Conservation (phyloP, 2,888 invertebrate species). For the Orgyia antiqua region DNA sequence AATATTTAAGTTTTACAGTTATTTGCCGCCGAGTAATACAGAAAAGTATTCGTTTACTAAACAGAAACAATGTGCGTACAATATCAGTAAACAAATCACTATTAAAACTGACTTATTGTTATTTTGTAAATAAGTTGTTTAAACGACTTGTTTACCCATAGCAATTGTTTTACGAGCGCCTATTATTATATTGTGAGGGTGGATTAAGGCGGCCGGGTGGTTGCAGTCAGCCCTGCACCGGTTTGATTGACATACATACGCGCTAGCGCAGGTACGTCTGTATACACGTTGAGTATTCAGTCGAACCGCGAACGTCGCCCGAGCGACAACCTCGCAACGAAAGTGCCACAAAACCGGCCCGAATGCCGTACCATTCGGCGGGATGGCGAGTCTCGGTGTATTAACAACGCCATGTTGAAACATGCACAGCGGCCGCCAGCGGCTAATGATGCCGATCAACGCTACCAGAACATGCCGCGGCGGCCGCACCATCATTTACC, state of each 20-base stretch:
- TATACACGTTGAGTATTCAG: conserved; percentile 29
- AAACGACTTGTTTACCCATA: conserved; percentile 15
- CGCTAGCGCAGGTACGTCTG: conserved; percentile 45
- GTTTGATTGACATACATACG: conserved; percentile 61
- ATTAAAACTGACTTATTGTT: background rate
- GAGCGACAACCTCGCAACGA: conserved; percentile 39
- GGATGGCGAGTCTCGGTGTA: conserved; percentile 63
- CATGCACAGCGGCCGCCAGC: conserved; percentile 81
- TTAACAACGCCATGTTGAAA: conserved; percentile 82
- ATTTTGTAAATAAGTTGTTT: conserved; percentile 18
- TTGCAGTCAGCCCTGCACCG: conserved; percentile 38
- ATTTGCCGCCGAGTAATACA: too few relatives aligned
- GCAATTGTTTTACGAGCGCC: conserved; percentile 20
- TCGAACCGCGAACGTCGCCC: conserved; percentile 48
- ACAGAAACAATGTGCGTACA: background rate
- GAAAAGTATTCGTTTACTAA: background rate
- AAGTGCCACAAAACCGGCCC: conserved; percentile 38
- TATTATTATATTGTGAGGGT: conserved; percentile 45
- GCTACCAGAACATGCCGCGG: conserved; percentile 77
- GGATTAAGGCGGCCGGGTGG: conserved; percentile 24
- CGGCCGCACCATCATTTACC: conserved; percentile 80
- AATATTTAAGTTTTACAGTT: too few relatives aligned
- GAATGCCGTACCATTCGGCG: conserved; percentile 66
- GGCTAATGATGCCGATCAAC: conserved; percentile 73
- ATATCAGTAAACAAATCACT: background rate